Evolutionary conservation across 2,797 vertebrate genomes (phyloP), one percentile per base, ranked within the genome.

Genomic region (Crocidura indochinensis): DNA sequence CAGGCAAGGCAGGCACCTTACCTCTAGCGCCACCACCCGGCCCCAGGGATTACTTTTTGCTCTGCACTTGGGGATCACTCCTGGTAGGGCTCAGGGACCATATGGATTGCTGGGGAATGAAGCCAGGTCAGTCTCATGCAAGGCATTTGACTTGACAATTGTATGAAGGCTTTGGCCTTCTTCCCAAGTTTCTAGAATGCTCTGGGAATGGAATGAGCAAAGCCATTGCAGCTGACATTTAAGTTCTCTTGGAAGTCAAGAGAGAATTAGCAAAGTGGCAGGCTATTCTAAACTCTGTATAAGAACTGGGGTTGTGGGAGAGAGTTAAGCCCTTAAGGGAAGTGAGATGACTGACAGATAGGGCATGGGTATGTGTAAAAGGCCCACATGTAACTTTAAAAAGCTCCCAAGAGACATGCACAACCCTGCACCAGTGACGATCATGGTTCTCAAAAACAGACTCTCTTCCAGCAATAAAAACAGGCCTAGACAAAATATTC

Each of bases 271-370:
- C 74, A 60, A 74, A 69, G 26, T 11, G 22, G 67, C 49, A 14
- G 80, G 26, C 72, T 74, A 38, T 51, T 64, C 27, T 62, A 79
- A 87, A 90, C 7, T 46, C 89, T 56, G 2, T n/a, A 91, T 72
- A 83, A 86, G 76, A 87, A 79, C 78, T 3, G 71, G 74, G 53
- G 71, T 22, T 47, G 12, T 8, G 26, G 53, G 4, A 67, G 60
- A 44, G 68, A 67, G 67, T n/a, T 7, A 4, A 7, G 19, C 44
- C 15, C 44, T 47, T 19, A 51, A 44, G 22, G 38, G 44, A 77
- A 68, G 15, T 38, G 20, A 44, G 27, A 20, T 64, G 46, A 83
- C 53, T 64, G 51, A 9, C 68, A 74, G 72, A 69, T 24, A 82
- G 60, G 51, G 71, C 51, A 71, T 3, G 2, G 20, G n/a, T n/a